phyloP scores from a whole-genome alignment of 2,888 invertebrate genomes.

The Cataglyphis livida region DNA sequence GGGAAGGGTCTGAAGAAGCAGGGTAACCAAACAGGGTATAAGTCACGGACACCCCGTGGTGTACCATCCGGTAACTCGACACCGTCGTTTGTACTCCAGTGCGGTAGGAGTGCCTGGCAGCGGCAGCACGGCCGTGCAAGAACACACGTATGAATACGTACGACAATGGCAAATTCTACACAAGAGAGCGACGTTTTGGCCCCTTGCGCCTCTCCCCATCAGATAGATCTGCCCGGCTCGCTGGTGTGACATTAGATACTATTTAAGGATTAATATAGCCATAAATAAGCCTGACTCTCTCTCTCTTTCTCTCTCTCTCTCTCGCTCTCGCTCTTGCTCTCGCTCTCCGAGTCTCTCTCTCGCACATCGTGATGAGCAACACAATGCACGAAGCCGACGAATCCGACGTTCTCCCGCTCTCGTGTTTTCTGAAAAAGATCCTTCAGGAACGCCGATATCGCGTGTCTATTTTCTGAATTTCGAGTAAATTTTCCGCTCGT shows the following conservation, averaged over 20 bases:
- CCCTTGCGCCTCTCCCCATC: constrained; percentile 70
- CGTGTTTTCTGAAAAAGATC: background rate
- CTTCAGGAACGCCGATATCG: background rate
- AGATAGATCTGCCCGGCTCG: constrained; percentile 80
- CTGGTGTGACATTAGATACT: constrained; percentile 85
- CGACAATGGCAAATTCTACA: constrained; percentile 83
- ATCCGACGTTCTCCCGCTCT: constrained; percentile 5
- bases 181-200: constrained; percentile 68
- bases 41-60: constrained; percentile 85
- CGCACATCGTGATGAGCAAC: constrained; percentile 2
- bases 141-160: constrained; percentile 85
- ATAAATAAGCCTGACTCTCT: constrained; percentile 81
- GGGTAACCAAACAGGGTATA: constrained; percentile 82
- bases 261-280: constrained; percentile 86
- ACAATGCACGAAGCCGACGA: constrained; percentile 40
- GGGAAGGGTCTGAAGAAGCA: constrained; percentile 70
- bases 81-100: constrained; percentile 84
- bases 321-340: background rate
- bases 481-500: background rate
- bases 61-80: constrained; percentile 86
- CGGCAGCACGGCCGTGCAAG: constrained; percentile 80
- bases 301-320: background rate
- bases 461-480: background rate
- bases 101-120: constrained; percentile 78
- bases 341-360: constrained; percentile 28